Evolutionary conservation across 2,888 invertebrate genomes (phyloP).

Genomic region (Ditylenchus weischeri): DNA sequence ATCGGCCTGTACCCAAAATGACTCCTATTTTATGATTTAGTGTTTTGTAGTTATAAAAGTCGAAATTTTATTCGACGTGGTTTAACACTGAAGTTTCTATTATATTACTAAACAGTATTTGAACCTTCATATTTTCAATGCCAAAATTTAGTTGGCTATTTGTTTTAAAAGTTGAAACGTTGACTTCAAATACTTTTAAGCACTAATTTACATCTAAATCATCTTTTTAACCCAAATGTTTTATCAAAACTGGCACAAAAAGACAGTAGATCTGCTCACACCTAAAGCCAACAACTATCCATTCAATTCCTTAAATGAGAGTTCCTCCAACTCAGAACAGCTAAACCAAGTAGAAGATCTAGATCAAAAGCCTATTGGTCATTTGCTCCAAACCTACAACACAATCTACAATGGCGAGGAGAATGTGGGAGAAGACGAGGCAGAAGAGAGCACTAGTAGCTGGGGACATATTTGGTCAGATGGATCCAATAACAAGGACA

Average conservation of each 20-base stretch:
- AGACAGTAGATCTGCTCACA: constrained; percentile 23
- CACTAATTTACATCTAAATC: neutral
- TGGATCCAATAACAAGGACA: neutral
- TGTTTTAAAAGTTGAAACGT: neutral
- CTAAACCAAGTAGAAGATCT: neutral
- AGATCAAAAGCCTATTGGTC: neutral
- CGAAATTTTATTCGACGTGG: no score
- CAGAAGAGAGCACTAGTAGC: neutral
- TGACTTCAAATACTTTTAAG: constrained; percentile 11
- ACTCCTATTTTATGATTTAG: no score
- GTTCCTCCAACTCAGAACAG: neutral
- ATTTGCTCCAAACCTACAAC: constrained; percentile 3
- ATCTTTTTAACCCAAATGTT: constrained; percentile 17
- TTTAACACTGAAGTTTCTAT: no score
- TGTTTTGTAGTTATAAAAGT: no score
- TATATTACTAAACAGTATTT: no score
- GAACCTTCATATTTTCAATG: no score
- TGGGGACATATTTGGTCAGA: neutral
- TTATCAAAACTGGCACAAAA: constrained; percentile 17
- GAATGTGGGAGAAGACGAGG: constrained; percentile 4
- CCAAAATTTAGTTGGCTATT: neutral
- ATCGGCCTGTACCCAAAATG: no score
- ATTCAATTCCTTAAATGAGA: constrained; percentile 1
- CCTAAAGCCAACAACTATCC: constrained; percentile 16
- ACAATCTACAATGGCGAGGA: neutral